Conservation (phyloP, 2,113 vertebrate species). For the Psophia crepitans region DNA sequence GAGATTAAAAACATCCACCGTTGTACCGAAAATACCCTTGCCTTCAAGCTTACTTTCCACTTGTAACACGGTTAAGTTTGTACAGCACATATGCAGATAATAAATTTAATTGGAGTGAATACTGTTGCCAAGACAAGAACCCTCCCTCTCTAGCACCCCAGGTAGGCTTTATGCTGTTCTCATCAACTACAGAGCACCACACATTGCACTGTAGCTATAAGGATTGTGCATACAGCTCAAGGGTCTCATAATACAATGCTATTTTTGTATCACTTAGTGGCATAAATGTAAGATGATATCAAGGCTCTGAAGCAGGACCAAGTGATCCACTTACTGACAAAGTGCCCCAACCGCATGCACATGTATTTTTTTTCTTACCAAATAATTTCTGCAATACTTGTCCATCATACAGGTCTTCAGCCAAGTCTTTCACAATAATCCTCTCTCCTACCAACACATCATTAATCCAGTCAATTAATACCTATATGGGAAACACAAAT, state of each 20-base stretch:
- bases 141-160: neutral
- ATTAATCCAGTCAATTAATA: constrained; percentile 92
- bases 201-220: neutral
- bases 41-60: constrained; percentile 34
- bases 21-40: neutral
- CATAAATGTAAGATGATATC: constrained; percentile 12
- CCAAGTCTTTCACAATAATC: constrained; percentile 90
- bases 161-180: constrained; percentile 27
- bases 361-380: constrained; percentile 72
- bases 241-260: neutral
- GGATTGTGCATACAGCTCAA: neutral
- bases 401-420: constrained; percentile 88
- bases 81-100: constrained; percentile 9
- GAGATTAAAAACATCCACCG: constrained; percentile 62
- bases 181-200: constrained; percentile 18
- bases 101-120: neutral
- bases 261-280: constrained; percentile 45
- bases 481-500: constrained; percentile 71
- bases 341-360: neutral
- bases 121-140: neutral
- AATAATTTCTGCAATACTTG: constrained; percentile 91
- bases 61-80: neutral
- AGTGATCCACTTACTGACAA: neutral
- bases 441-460: constrained; percentile 88
- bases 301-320: neutral